Evolutionary conservation across 2,113 vertebrate species (phyloP).

Genomic region (Phoxinus phoxinus): DNA sequence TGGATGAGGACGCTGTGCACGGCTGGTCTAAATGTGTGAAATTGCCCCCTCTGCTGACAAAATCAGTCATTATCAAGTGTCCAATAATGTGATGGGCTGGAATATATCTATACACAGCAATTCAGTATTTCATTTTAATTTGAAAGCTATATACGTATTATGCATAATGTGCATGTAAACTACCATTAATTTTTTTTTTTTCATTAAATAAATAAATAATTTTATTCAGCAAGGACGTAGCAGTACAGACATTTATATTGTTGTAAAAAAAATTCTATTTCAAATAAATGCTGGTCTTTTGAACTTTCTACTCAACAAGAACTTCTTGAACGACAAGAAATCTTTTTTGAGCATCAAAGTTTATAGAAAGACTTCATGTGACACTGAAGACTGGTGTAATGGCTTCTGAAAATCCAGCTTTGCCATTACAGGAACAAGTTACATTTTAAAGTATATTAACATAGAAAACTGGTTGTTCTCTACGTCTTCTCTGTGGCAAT

Average conservation of each 20-base stretch:
- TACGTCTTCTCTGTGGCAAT: not conserved
- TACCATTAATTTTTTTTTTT: no score
- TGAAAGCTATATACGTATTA: not conserved
- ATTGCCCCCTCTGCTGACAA: constrained; percentile 70
- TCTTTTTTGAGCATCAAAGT: not conserved
- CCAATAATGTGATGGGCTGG: not conserved
- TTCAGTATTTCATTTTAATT: not conserved
- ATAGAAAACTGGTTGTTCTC: not conserved
- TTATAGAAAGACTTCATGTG: not conserved
- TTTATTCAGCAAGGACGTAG: not conserved
- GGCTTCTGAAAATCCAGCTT: not conserved
- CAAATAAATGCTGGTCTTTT: not conserved
- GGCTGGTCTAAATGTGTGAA: constrained; percentile 39
- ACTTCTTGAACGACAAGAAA: not conserved
- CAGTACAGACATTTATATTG: not conserved
- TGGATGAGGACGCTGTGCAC: not conserved
- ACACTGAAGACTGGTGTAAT: not conserved
- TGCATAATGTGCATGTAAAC: not conserved
- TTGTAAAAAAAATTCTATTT: no score
- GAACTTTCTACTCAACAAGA: no score
- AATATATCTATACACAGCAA: not conserved
- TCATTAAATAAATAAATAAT: no score
- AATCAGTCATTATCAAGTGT: no score
- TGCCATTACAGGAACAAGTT: not conserved
- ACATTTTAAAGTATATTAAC: not conserved